These are phyloP conservation scores for Synergus umbraculus DNA, from an alignment of 2,888 invertebrate genomes.

Conservation along the genomic window DNA sequence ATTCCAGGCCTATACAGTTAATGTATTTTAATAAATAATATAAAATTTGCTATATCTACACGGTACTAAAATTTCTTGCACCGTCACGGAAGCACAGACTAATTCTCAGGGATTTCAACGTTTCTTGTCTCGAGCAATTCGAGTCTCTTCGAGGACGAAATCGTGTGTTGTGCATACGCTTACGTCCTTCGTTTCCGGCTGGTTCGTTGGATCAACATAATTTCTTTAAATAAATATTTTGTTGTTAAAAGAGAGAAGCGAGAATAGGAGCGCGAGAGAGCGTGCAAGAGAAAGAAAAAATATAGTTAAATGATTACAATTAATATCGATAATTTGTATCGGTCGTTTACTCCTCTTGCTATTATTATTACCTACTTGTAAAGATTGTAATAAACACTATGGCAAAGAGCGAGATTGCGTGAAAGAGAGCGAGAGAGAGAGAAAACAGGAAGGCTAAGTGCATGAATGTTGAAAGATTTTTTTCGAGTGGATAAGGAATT, in stretches of 20 bases:
- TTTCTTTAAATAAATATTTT: slow-evolving; percentile 50
- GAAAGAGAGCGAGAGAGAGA: slow-evolving; percentile 16
- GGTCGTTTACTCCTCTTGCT: slow-evolving; percentile 35
- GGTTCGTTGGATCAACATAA: slow-evolving; percentile 73
- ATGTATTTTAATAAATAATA: neutral
- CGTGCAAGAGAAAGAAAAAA: slow-evolving; percentile 45
- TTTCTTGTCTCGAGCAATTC: slow-evolving; percentile 41
- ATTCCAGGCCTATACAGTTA: neutral
- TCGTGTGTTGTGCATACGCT: slow-evolving; percentile 39
- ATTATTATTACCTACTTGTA: slow-evolving; percentile 58
- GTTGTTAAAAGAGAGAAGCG: slow-evolving; percentile 44
- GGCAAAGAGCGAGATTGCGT: slow-evolving; percentile 46
- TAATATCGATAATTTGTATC: slow-evolving; percentile 17
- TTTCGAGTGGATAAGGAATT: slow-evolving; percentile 66
- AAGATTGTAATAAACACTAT: slow-evolving; percentile 52
- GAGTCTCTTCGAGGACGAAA: slow-evolving; percentile 16
- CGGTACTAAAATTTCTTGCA: neutral
- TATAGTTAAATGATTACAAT: slow-evolving; percentile 46
- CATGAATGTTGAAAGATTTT: slow-evolving; percentile 38
- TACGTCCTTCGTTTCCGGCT: slow-evolving; percentile 64
- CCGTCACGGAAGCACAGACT: slow-evolving; percentile 45
- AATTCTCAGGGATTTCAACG: slow-evolving; percentile 51
- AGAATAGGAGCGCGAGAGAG: slow-evolving; percentile 43
- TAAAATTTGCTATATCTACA: neutral
- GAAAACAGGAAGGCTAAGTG: neutral